Evolutionary conservation across 2,888 invertebrate species (phyloP).

Genomic region (Acanthoscelides obtectus): DNA sequence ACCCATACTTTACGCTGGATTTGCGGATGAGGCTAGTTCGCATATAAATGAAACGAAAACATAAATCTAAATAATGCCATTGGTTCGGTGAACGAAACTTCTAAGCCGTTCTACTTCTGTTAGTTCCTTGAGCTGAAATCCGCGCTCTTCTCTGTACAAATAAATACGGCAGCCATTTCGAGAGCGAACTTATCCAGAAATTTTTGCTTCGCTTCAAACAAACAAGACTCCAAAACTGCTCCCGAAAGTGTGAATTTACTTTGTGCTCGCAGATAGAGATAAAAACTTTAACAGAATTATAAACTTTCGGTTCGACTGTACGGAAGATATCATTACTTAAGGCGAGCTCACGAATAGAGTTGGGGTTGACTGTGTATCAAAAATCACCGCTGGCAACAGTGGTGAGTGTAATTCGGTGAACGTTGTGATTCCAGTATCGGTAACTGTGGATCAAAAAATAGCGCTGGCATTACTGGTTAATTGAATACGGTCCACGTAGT

Average conservation of each 20-base stretch:
- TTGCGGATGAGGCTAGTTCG: too few species aligned
- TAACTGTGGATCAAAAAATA: too few species aligned
- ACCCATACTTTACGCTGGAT: too few species aligned
- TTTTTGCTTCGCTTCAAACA: conserved; percentile 2
- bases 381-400: too few species aligned
- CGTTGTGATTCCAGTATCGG: too few species aligned
- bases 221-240: conserved; percentile 9
- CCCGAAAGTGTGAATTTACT: conserved; percentile 12
- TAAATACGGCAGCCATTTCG: neutral
- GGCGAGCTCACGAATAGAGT: conserved; percentile 9
- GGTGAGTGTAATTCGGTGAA: too few species aligned
- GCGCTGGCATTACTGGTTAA: too few species aligned
- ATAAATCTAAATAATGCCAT: neutral
- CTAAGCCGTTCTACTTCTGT: neutral
- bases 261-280: conserved; percentile 20
- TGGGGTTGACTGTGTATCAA: too few species aligned
- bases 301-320: conserved; percentile 29
- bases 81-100: neutral
- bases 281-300: conserved; percentile 30
- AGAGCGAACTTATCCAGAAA: neutral
- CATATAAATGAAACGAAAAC: neutral
- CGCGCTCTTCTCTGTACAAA: neutral
- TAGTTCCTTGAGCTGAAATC: neutral
- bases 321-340: conserved; percentile 27
- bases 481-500: too few species aligned